These are phyloP conservation scores for Araneus ventricosus DNA, from an alignment of 1,140 invertebrate species.

Conservation along the genomic window DNA sequence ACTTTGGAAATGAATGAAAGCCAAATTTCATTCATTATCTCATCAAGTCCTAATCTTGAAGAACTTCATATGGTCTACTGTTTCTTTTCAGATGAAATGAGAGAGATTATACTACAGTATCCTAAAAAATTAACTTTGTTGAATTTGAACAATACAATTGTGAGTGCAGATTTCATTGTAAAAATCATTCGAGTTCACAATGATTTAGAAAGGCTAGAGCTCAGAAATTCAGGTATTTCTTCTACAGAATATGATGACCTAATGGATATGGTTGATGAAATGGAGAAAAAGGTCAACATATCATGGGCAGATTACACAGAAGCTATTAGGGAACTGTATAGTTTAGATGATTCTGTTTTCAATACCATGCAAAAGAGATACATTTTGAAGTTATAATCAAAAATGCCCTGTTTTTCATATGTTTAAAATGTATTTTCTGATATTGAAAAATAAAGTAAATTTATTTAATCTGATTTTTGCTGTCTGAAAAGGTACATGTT, in stretches of 20 bases:
- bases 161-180: constrained; percentile 34
- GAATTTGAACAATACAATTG: constrained; percentile 66
- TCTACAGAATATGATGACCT: constrained; percentile 62
- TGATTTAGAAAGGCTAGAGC: neutral
- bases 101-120: constrained; percentile 44
- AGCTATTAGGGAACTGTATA: constrained; percentile 58
- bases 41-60: constrained; percentile 56
- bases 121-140: constrained; percentile 48
- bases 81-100: constrained; percentile 39
- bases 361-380: constrained; percentile 36
- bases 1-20: constrained; percentile 4
- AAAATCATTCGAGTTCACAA: constrained; percentile 23
- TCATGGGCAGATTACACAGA: constrained; percentile 68
- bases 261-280: constrained; percentile 66
- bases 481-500: too few relatives aligned
- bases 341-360: neutral
- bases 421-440: neutral
- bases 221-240: constrained; percentile 65
- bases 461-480: neutral
- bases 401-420: neutral
- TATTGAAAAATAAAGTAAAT: neutral
- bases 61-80: constrained; percentile 52
- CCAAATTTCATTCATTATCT: constrained; percentile 30
- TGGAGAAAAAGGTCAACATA: constrained; percentile 50
- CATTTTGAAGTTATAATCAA: constrained; percentile 63